Percentiles rank a stretch among this genome's conserved stretches.
Conservation (phyloP, 1,140 invertebrate genomes). For the Hyposmocoma kahamanoa region DNA sequence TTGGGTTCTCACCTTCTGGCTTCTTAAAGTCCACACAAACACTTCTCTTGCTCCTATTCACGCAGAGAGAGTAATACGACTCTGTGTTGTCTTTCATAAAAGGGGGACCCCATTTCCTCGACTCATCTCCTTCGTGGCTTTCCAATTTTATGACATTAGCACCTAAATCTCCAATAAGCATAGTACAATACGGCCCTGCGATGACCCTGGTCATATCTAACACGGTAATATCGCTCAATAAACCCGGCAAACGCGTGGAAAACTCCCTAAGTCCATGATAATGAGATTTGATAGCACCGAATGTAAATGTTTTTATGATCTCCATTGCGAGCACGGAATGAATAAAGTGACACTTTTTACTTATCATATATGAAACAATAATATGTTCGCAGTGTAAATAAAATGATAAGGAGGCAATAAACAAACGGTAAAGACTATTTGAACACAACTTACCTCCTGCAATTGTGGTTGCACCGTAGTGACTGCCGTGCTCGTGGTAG, state of each 20-base stretch:
- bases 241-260: slow-evolving; percentile 57
- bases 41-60: slow-evolving; percentile 98
- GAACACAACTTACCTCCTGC: slow-evolving; percentile 43
- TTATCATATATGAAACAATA: too few relatives aligned
- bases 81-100: slow-evolving; percentile 83
- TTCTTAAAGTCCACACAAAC: slow-evolving; percentile 90
- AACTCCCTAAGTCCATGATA: slow-evolving; percentile 16
- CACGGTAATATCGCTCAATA: slow-evolving; percentile 78
- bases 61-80: slow-evolving; percentile 88
- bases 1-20: slow-evolving; percentile 53
- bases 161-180: slow-evolving; percentile 95
- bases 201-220: slow-evolving; percentile 89
- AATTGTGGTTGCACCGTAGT: slow-evolving; percentile 48
- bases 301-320: too few relatives aligned
- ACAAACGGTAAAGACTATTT: too few relatives aligned
- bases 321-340: too few relatives aligned
- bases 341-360: too few relatives aligned
- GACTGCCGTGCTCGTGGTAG: slow-evolving; percentile 61
- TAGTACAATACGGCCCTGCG: slow-evolving; percentile 91
- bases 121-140: slow-evolving; percentile 89
- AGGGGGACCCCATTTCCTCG: slow-evolving; percentile 94
- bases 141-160: slow-evolving; percentile 96
- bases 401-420: too few relatives aligned
- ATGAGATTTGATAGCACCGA: too few relatives aligned
- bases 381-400: too few relatives aligned